Conservation (phyloP, 1,140 invertebrate genomes). For the Drosophila setifemur region DNA sequence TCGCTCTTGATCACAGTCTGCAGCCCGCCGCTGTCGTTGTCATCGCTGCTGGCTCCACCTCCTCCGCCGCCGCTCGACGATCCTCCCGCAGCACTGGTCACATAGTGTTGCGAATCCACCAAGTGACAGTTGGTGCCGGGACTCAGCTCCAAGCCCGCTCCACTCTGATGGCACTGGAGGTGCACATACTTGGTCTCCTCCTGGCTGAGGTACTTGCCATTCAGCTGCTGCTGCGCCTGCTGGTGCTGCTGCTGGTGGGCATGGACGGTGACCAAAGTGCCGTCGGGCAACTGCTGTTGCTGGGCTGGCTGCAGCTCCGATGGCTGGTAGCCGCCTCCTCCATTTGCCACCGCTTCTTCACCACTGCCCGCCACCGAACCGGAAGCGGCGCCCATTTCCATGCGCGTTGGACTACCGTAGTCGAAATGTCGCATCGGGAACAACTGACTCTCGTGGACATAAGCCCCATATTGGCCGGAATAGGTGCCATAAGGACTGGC, state of each 20-base stretch:
- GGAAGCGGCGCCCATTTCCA: slow-evolving; percentile 55
- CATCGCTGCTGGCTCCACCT: slow-evolving; percentile 43
- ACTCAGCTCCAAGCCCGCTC: slow-evolving; percentile 42
- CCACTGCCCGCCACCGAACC: slow-evolving; percentile 38
- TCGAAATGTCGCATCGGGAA: slow-evolving; percentile 81
- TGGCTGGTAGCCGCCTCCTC: slow-evolving; percentile 50
- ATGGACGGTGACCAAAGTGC: slow-evolving; percentile 61
- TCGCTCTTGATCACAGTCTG: slow-evolving; percentile 80
- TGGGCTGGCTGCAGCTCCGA: slow-evolving; percentile 47
- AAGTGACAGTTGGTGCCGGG: slow-evolving; percentile 57
- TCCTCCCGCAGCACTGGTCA: slow-evolving; percentile 36
- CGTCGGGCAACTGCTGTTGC: slow-evolving; percentile 58
- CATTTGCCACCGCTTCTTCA: slow-evolving; percentile 47
- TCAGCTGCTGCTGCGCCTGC: slow-evolving; percentile 40
- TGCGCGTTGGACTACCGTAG: slow-evolving; percentile 77
- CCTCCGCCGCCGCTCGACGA: slow-evolving; percentile 18
- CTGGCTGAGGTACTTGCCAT: slow-evolving; percentile 67
- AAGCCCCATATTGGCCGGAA: slow-evolving; percentile 78
- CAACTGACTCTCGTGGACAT: slow-evolving; percentile 79
- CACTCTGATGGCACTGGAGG: slow-evolving; percentile 59
- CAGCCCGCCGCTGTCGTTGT: slow-evolving; percentile 61
- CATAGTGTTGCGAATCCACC: slow-evolving; percentile 60
- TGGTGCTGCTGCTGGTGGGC: slow-evolving; percentile 40
- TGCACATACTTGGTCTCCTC: slow-evolving; percentile 77
- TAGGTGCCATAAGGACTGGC: slow-evolving; percentile 85